Evolutionary conservation across 2,888 invertebrate species (phyloP), one percentile per base, ranked within the genome.

Genomic region (Sminthurinus aureus): DNA sequence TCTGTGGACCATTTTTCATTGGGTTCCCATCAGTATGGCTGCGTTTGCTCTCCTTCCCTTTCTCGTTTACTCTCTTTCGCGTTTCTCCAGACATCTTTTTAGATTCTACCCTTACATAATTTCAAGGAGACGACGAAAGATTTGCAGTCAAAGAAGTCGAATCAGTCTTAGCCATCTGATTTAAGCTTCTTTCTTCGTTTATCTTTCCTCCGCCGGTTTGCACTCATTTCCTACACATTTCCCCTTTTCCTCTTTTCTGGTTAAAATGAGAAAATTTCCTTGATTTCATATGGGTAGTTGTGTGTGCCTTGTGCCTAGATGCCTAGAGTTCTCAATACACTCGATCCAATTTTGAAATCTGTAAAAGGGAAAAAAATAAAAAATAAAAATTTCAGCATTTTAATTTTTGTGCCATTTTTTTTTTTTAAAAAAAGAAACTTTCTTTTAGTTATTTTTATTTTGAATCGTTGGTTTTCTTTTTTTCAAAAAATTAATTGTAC

Each of bases 151-250:
- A 52, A 74, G 58, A 52, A 74, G 81, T 81, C 81, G 81, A 81
- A 81, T 81, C 81, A 64, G 81, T 58, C 66, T 73, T 74, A 64
- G 74, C 81, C 81, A 81, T 81, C 81, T 81, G 81, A 81, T 81
- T 81, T 81, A 81, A 81, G 71, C 13, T 64, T 58, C 74, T 52
- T 81, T 81, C 80, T 73, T 73, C 81, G 73, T 81, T 79, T 79
- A 79, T 79, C 79, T 74, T 73, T 71, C 20, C 71, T 67, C 50
- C 80, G 20, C 50, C 50, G 3, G 20, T 73, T 52, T 51, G 9
- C 26, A 24, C 15, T 51, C 64, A n/a, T 66, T 64, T 78, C 79
- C 51, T n/a, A 15, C 18, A 58, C 58, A 18, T 58, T 58, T 58
- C 26, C 69, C 20, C 74, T 11, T 75, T 75, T 75, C 75, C 38